Conservation (phyloP, 2,113 vertebrate genomes). For the Sciurus niger region DNA sequence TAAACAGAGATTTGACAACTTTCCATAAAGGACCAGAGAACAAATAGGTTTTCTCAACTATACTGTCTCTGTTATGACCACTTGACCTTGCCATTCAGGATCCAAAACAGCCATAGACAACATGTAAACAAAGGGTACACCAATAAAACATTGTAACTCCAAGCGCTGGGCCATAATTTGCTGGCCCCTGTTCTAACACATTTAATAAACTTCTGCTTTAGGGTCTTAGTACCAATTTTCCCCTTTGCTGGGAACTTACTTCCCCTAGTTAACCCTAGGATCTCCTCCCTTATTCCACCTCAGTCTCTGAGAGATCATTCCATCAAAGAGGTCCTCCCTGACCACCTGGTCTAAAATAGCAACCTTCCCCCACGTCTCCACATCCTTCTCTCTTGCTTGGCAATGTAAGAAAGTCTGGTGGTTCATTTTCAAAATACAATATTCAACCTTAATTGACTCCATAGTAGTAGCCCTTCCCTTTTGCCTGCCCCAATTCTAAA, state of each 20-base stretch:
- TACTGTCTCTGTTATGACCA: not conserved
- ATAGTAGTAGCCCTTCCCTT: too few relatives aligned
- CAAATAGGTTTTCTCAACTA: not conserved
- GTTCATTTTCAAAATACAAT: too few relatives aligned
- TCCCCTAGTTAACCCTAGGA: not conserved
- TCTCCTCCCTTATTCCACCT: not conserved
- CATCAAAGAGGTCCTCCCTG: not conserved
- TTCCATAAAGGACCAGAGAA: not conserved
- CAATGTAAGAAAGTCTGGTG: too few relatives aligned
- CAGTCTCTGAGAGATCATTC: not conserved
- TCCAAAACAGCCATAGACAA: not conserved
- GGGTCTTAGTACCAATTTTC: not conserved
- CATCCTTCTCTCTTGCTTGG: not conserved
- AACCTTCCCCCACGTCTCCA: not conserved
- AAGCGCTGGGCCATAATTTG: not conserved
- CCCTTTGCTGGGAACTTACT: not conserved
- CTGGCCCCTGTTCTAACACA: not conserved
- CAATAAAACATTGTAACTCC: constrained; percentile 57
- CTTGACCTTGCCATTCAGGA: not conserved
- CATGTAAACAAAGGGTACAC: not conserved
- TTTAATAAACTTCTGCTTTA: not conserved
- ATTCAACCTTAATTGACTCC: too few relatives aligned
- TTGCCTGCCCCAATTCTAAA: too few relatives aligned
- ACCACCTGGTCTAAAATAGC: not conserved
- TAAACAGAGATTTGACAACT: not conserved